Conservation (phyloP, 1,140 invertebrate genomes). For the Wiebesia pumilae region DNA sequence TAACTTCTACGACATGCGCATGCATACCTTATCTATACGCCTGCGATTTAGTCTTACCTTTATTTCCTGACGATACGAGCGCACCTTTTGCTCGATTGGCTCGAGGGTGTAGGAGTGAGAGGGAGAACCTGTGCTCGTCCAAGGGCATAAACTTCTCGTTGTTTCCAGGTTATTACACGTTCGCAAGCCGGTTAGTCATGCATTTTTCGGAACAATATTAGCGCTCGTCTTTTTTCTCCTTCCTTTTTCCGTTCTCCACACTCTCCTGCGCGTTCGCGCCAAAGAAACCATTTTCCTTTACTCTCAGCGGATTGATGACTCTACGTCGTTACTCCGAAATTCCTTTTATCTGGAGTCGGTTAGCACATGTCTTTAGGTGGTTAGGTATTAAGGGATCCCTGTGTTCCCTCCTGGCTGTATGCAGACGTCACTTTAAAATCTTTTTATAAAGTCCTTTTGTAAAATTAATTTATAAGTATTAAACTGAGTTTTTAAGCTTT, state of each 20-base stretch:
- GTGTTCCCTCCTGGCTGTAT: no score
- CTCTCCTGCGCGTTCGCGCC: not conserved
- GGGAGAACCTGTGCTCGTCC: not conserved
- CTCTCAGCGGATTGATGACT: not conserved
- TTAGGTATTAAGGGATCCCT: not conserved
- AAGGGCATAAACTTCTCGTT: conserved; percentile 16
- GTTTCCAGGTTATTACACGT: conserved; percentile 12
- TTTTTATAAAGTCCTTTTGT: no score
- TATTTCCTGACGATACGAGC: not conserved
- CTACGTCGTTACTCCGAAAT: not conserved
- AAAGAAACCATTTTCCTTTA: not conserved
- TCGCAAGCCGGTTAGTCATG: not conserved
- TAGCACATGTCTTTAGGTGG: not conserved
- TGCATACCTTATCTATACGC: not conserved
- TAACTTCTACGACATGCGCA: not conserved
- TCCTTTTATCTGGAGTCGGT: not conserved
- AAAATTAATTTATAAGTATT: no score
- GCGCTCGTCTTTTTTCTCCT: not conserved
- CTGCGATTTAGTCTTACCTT: conserved; percentile 1
- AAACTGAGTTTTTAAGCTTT: no score
- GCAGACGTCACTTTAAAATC: no score
- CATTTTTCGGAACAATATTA: conserved; percentile 21
- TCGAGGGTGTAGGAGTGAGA: not conserved
- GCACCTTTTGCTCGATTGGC: not conserved
- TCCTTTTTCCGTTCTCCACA: not conserved